These are phyloP conservation scores for Heteronetta atricapilla DNA, from an alignment of 2,113 vertebrate genomes.

Conservation along the genomic window DNA sequence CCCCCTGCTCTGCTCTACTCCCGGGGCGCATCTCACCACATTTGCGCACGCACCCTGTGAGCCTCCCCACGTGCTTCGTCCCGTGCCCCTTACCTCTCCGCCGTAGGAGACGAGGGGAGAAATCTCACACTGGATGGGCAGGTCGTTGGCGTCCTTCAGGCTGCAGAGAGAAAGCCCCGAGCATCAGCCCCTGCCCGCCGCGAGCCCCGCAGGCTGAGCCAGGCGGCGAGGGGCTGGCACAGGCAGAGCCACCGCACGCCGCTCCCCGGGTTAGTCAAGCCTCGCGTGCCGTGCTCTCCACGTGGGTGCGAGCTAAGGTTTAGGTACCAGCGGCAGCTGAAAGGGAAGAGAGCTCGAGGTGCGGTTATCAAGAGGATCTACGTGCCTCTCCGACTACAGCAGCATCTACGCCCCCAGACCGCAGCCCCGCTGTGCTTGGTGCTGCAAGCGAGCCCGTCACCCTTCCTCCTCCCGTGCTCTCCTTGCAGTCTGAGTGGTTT, in stretches of 20 bases:
- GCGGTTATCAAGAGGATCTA: background rate
- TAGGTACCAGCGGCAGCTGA: background rate
- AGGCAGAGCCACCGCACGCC: background rate
- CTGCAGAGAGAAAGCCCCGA: conserved; percentile 62
- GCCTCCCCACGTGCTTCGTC: fast-evolving
- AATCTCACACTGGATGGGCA: conserved; percentile 96
- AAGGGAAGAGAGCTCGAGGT: background rate
- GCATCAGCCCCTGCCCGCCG: background rate
- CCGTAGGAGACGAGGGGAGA: conserved; percentile 93
- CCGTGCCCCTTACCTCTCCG: conserved; percentile 86
- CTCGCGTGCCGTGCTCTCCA: background rate
- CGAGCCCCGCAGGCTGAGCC: fast-evolving
- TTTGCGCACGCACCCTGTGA: fast-evolving
- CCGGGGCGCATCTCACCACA: too few relatives aligned
- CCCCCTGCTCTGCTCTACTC: too few relatives aligned
- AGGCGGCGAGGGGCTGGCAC: background rate
- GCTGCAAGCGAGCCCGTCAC: background rate
- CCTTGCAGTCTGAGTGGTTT: background rate
- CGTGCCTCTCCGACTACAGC: background rate
- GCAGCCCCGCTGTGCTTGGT: fast-evolving
- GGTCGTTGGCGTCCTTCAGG: conserved; percentile 92
- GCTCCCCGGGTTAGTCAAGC: conserved; percentile 58
- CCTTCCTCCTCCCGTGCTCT: background rate
- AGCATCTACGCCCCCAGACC: fast-evolving
- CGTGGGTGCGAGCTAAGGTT: background rate